phyloP scores from a whole-genome alignment of 2,113 vertebrate species.

The Phyllostomus discolor region DNA sequence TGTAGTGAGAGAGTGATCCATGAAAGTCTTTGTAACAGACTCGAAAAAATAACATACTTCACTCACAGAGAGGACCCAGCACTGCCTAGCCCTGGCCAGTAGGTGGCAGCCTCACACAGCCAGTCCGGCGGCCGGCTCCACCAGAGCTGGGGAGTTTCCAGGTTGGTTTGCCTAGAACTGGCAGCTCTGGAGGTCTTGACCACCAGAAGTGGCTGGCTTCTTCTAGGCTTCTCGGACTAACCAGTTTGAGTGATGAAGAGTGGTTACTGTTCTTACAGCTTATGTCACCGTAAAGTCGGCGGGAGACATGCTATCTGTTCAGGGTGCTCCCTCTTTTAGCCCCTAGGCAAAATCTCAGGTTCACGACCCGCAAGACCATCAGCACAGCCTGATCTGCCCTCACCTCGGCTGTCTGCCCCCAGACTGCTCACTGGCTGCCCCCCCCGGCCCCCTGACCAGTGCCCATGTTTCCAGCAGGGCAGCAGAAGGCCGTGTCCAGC shows the following conservation, averaged over 20 bases:
- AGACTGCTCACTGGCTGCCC: not conserved
- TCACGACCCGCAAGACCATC: not conserved
- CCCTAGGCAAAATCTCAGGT: not conserved
- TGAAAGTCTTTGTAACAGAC: not conserved
- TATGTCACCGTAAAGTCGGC: not conserved
- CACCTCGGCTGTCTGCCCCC: not conserved
- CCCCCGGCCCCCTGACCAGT: rapidly evolving
- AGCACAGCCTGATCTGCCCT: not conserved
- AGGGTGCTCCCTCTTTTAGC: not conserved
- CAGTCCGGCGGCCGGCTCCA: rapidly evolving
- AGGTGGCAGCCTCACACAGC: slow-evolving; percentile 40
- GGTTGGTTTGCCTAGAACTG: not conserved
- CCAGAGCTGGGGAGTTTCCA: no score
- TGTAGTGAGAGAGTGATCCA: rapidly evolving
- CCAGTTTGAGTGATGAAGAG: not conserved
- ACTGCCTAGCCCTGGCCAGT: not conserved
- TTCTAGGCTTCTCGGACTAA: not conserved
- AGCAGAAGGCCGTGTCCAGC: no score
- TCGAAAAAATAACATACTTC: not conserved
- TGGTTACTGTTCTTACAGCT: not conserved
- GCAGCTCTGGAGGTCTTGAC: not conserved
- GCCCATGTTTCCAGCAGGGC: not conserved
- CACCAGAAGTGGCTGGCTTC: not conserved
- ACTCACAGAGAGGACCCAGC: not conserved
- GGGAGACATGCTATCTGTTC: not conserved